Evolutionary conservation across 2,888 invertebrate genomes (phyloP).

Genomic region (Napeogenes sylphis): DNA sequence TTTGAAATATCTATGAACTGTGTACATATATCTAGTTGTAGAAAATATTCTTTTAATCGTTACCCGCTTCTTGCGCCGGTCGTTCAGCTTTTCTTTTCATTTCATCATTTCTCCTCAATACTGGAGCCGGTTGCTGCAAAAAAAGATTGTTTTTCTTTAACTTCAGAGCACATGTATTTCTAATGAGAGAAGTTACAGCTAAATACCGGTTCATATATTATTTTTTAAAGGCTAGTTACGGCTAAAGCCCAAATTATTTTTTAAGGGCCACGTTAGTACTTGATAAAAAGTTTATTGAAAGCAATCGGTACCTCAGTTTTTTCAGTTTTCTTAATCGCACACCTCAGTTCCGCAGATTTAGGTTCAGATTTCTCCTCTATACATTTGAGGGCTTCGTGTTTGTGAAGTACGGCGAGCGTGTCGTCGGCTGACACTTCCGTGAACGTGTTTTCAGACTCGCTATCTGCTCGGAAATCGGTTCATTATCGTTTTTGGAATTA

Average conservation of each 20-base stretch:
- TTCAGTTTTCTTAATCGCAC: conserved; percentile 1
- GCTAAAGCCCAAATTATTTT: too few relatives aligned
- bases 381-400: conserved; percentile 24
- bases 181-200: too few relatives aligned
- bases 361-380: conserved; percentile 15
- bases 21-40: too few relatives aligned
- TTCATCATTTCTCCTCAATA: not conserved
- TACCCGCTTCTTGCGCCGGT: conserved; percentile 34
- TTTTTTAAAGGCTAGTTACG: too few relatives aligned
- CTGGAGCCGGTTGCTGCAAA: not conserved
- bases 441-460: conserved; percentile 46
- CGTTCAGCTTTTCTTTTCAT: conserved; percentile 47
- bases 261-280: too few relatives aligned
- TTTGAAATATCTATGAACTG: too few relatives aligned
- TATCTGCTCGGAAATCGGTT: conserved; percentile 38
- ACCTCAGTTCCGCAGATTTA: not conserved
- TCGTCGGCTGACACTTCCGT: conserved; percentile 47
- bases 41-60: conserved; percentile 1
- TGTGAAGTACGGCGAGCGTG: conserved; percentile 42
- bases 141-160: not conserved
- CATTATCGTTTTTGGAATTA: too few relatives aligned
- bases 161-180: not conserved
- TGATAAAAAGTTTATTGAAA: not conserved
- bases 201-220: too few relatives aligned
- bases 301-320: conserved; percentile 48